phyloP scores from a whole-genome alignment of 1,140 invertebrate species.

The Aphelenchoides avenae region DNA sequence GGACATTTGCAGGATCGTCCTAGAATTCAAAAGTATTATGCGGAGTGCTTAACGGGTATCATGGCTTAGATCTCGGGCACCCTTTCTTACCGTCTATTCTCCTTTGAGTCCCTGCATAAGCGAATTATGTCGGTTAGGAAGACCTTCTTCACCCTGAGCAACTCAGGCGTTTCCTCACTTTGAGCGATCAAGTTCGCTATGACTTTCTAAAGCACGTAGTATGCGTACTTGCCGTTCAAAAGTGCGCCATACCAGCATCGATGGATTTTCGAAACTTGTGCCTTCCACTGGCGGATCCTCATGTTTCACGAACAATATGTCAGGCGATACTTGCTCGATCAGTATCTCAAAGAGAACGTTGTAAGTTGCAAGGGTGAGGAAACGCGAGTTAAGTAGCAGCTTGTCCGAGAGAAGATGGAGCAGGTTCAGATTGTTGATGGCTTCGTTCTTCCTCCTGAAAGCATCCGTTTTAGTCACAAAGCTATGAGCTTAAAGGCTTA shows the following conservation, averaged over 20 bases:
- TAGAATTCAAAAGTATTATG: background rate
- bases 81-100: constrained; percentile 71
- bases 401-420: constrained; percentile 90
- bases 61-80: background rate
- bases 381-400: constrained; percentile 73
- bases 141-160: constrained; percentile 82
- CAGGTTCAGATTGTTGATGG: constrained; percentile 95
- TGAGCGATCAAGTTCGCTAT: constrained; percentile 89
- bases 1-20: constrained; percentile 88
- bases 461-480: constrained; percentile 8
- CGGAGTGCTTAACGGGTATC: background rate
- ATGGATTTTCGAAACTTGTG: constrained; percentile 94
- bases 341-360: constrained; percentile 96
- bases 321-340: constrained; percentile 90
- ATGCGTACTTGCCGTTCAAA: too few species aligned
- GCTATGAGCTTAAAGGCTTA: constrained; percentile 62
- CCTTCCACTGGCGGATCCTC: constrained; percentile 80
- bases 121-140: constrained; percentile 96
- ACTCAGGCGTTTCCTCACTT: constrained; percentile 83
- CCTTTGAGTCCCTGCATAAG: constrained; percentile 90
- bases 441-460: constrained; percentile 87
- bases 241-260: constrained; percentile 96
- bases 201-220: constrained; percentile 79
- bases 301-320: constrained; percentile 69
- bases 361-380: constrained; percentile 84